Conservation (phyloP, 1,140 invertebrate genomes). For the Brachionus plicatilis region DNA sequence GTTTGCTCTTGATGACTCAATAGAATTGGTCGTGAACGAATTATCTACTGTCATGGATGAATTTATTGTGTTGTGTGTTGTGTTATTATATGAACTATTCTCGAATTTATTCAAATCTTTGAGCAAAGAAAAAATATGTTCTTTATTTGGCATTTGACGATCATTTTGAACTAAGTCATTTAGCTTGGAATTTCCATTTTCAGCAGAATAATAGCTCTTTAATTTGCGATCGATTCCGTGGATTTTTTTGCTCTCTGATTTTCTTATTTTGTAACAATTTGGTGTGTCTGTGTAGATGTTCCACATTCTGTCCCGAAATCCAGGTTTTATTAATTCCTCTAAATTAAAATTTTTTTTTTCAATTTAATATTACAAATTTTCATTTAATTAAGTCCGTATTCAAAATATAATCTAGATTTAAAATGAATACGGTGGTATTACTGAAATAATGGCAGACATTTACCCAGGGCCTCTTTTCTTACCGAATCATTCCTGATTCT, state of each 20-base stretch:
- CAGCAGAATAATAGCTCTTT: neutral
- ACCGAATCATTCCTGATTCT: neutral
- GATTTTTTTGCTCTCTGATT: constrained; percentile 21
- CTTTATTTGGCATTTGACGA: neutral
- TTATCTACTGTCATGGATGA: neutral
- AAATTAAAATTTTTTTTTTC: neutral
- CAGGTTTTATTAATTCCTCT: constrained; percentile 26
- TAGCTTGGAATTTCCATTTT: neutral
- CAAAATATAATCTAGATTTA: no score
- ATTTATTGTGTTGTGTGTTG: neutral
- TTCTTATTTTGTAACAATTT: constrained; percentile 7
- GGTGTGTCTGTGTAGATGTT: constrained; percentile 4
- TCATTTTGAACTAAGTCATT: neutral
- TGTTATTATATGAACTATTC: neutral
- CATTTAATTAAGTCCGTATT: no score
- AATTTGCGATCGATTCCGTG: constrained; percentile 15
- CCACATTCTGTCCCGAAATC: constrained; percentile 21
- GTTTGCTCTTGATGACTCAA: neutral
- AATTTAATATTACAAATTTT: no score
- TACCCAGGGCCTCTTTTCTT: constrained; percentile 30
- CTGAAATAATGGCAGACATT: neutral
- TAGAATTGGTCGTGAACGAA: neutral
- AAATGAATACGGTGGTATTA: neutral
- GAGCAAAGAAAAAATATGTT: neutral
- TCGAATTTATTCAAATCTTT: constrained; percentile 28